Evolutionary conservation across 2,113 vertebrate species (phyloP).

Genomic region (Recurvirostra avosetta): DNA sequence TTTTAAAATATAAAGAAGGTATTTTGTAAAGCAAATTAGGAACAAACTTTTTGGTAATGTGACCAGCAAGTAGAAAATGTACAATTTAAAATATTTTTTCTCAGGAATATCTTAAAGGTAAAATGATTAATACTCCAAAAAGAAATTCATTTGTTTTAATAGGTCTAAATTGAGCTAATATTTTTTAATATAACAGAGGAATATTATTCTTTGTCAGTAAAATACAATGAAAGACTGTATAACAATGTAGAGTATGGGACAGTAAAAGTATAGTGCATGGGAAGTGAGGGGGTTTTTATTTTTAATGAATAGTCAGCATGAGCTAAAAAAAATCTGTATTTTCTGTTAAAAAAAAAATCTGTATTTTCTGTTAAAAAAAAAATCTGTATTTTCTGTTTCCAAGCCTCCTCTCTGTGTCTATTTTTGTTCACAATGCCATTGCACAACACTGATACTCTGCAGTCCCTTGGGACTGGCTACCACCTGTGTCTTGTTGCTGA

Average conservation of each 20-base stretch:
- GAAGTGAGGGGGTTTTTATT: background rate
- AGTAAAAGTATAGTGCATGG: background rate
- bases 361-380: background rate
- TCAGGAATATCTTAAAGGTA: background rate
- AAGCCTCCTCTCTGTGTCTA: background rate
- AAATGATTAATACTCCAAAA: background rate
- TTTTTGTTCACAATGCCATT: background rate
- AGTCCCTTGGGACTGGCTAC: background rate
- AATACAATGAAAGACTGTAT: background rate
- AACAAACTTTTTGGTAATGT: background rate
- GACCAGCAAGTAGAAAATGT: background rate
- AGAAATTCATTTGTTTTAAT: background rate
- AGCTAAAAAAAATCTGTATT: rapidly evolving
- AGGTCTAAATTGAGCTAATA: background rate
- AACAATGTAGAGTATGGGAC: background rate
- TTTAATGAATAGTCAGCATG: background rate
- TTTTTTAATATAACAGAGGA: background rate
- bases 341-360: background rate
- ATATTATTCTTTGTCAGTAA: background rate
- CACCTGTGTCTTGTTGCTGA: background rate
- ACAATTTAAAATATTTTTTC: background rate
- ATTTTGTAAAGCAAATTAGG: background rate
- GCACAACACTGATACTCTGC: background rate
- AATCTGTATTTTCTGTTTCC: background rate
- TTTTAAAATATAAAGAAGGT: background rate